These are phyloP conservation scores for Indri indri DNA, from an alignment of 2,113 vertebrate genomes.

Conservation along the genomic window DNA sequence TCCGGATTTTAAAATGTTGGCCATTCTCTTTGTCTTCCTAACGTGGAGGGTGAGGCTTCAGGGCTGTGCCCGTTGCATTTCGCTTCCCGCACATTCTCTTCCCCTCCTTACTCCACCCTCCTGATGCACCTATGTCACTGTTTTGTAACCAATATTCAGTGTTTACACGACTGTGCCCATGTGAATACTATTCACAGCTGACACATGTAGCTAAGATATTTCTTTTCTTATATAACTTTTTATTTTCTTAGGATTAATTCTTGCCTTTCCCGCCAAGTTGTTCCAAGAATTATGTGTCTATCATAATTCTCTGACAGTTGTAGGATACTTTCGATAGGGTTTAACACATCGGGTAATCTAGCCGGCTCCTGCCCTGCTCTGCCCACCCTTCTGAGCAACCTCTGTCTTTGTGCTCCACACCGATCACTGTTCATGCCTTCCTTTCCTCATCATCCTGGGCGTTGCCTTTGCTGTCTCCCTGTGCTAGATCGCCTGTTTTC, in stretches of 20 bases:
- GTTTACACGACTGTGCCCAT: neutral
- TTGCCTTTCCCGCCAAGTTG: neutral
- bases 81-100: neutral
- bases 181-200: neutral
- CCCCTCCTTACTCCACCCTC: neutral
- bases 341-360: neutral
- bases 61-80: neutral
- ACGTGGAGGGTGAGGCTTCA: neutral
- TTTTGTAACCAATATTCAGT: neutral
- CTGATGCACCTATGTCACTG: neutral
- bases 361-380: neutral
- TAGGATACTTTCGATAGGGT: neutral
- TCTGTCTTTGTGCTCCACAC: neutral
- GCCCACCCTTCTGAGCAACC: neutral
- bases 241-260: neutral
- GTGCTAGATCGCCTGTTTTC: neutral
- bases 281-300: neutral
- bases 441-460: neutral
- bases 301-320: neutral
- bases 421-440: neutral
- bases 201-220: neutral
- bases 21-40: neutral
- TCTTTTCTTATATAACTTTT: neutral
- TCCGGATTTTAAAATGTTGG: slow-evolving; percentile 14
- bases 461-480: neutral